These are phyloP conservation scores for Leptoteleia sp. DNA, from an alignment of 1,140 invertebrate genomes.

Conservation along the genomic window DNA sequence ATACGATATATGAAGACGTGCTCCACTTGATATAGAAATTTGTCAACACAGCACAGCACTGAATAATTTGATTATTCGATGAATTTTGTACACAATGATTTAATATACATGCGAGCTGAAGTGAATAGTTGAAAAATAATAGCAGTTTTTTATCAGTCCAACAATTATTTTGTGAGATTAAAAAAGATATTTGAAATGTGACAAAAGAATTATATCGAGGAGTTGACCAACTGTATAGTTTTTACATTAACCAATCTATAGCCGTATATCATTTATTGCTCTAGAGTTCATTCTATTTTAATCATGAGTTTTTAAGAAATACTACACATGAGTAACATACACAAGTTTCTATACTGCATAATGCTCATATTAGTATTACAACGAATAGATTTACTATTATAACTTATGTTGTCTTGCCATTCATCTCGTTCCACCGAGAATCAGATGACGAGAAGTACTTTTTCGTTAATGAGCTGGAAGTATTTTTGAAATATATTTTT, in stretches of 20 bases:
- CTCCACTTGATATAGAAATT: slow-evolving; percentile 26
- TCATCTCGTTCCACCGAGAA: slow-evolving; percentile 44
- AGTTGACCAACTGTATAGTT: slow-evolving; percentile 74
- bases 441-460: slow-evolving; percentile 35
- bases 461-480: slow-evolving; percentile 19
- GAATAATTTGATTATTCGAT: slow-evolving; percentile 20
- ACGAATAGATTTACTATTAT: slow-evolving; percentile 77
- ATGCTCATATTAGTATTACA: slow-evolving; percentile 80
- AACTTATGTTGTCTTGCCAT: slow-evolving; percentile 68
- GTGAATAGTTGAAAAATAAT: slow-evolving; percentile 12
- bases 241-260: slow-evolving; percentile 73
- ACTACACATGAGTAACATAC: slow-evolving; percentile 73
- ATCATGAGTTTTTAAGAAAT: slow-evolving; percentile 74
- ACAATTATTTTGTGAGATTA: slow-evolving; percentile 67
- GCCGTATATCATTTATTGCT: slow-evolving; percentile 73
- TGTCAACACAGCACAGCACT: slow-evolving; percentile 18
- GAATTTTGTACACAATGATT: slow-evolving; percentile 51
- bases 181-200: slow-evolving; percentile 10
- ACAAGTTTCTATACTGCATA: slow-evolving; percentile 77
- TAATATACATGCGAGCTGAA: slow-evolving; percentile 18
- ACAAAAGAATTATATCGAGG: slow-evolving; percentile 50
- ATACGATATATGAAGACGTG: neutral
- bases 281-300: slow-evolving; percentile 74
- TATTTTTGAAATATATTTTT: slow-evolving; percentile 37
- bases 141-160: slow-evolving; percentile 67